These are phyloP conservation scores for Pempheris klunzingeri DNA, from an alignment of 2,797 vertebrate species.

Conservation along the genomic window DNA sequence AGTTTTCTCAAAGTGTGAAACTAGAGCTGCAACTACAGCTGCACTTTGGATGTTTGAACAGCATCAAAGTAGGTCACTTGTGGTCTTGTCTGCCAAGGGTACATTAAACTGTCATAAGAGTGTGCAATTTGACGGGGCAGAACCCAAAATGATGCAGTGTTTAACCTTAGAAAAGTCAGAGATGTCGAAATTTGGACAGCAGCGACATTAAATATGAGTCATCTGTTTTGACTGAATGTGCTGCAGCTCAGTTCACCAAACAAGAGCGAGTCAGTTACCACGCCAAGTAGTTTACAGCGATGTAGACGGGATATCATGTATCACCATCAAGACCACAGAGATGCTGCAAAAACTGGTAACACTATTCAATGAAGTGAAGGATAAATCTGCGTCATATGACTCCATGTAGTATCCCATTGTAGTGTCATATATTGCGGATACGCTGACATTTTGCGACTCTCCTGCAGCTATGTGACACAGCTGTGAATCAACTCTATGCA, in stretches of 20 bases:
- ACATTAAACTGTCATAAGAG: not conserved
- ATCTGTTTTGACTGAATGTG: slow-evolving; percentile 11
- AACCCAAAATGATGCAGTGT: slow-evolving; percentile 6
- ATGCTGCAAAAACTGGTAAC: not conserved
- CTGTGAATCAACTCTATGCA: not conserved
- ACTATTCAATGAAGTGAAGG: not conserved
- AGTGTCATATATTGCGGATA: not conserved
- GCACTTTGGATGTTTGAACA: slow-evolving; percentile 38
- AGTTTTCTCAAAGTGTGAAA: slow-evolving; percentile 30
- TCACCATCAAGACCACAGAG: not conserved
- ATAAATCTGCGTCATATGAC: not conserved
- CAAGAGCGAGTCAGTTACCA: not conserved
- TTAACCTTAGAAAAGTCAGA: slow-evolving; percentile 5
- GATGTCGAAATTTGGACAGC: not conserved
- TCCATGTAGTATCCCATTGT: not conserved
- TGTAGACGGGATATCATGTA: not conserved
- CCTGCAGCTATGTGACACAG: not conserved
- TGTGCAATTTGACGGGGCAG: slow-evolving; percentile 10
- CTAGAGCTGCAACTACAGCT: slow-evolving; percentile 18
- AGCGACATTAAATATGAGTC: slow-evolving; percentile 21
- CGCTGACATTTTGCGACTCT: not conserved
- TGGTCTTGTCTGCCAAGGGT: slow-evolving; percentile 19
- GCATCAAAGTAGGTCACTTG: slow-evolving; percentile 48
- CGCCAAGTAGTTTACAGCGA: not conserved
- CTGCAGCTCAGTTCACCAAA: not conserved